Percentiles rank a stretch among this genome's conserved stretches.
Conservation (phyloP, 2,797 vertebrate genomes). For the Chelon labrosus region DNA sequence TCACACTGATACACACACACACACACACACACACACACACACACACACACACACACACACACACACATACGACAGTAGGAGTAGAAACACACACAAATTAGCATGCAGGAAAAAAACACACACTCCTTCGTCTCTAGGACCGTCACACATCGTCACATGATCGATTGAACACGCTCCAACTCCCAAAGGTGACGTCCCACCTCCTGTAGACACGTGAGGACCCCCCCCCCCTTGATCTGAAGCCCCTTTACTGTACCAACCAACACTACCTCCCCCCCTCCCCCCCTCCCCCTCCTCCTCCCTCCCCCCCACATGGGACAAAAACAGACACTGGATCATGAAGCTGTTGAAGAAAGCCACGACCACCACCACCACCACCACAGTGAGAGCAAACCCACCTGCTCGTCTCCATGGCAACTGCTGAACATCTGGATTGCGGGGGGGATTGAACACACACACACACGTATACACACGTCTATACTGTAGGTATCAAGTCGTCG, state of each 20-base stretch:
- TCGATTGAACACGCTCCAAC: slow-evolving; percentile 14
- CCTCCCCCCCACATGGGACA: background rate
- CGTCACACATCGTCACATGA: slow-evolving; percentile 27
- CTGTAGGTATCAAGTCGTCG: slow-evolving; percentile 41
- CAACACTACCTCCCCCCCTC: slow-evolving; percentile 74
- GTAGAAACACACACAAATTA: slow-evolving; percentile 22
- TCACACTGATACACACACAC: slow-evolving; percentile 72
- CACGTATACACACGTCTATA: slow-evolving; percentile 1
- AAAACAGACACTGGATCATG: slow-evolving; percentile 60
- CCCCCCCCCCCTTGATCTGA: slow-evolving; percentile 1
- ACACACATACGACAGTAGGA: background rate
- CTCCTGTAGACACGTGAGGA: slow-evolving; percentile 32
- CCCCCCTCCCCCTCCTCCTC: slow-evolving; percentile 7
- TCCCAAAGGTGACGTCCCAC: slow-evolving; percentile 36
- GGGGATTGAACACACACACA: slow-evolving; percentile 9
- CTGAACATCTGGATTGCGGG: slow-evolving; percentile 60
- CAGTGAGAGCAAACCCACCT: slow-evolving; percentile 50
- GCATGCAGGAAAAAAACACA: slow-evolving; percentile 1
- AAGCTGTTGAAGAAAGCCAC: slow-evolving; percentile 50
- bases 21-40: slow-evolving; percentile 5
- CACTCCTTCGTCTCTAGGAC: slow-evolving; percentile 3
- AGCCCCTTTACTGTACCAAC: slow-evolving; percentile 59
- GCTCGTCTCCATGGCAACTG: slow-evolving; percentile 67
- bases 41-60: slow-evolving; percentile 37
- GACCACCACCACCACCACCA: slow-evolving; percentile 28